A percentile compares a stretch with the other conserved stretches of the same genome.
Evolutionary conservation across 2,113 vertebrate genomes (phyloP).

Genomic region (Oenanthe oenanthe): DNA sequence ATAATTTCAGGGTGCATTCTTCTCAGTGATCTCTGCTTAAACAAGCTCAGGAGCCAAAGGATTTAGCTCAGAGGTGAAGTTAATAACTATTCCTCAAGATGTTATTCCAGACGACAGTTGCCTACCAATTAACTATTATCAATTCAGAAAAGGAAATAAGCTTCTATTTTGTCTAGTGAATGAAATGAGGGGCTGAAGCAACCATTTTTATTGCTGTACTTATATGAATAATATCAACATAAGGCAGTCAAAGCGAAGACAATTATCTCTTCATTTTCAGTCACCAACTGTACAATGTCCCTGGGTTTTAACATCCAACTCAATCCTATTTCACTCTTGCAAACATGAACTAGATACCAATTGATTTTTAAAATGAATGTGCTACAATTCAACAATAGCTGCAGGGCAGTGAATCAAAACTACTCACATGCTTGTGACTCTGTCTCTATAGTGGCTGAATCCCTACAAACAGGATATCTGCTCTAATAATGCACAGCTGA

Average conservation of each 20-base stretch:
- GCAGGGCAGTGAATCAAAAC: background rate
- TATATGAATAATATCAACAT: background rate
- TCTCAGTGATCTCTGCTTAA: background rate
- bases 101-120: background rate
- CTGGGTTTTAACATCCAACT: background rate
- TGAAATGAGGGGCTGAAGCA: background rate
- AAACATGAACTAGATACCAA: slow-evolving; percentile 6
- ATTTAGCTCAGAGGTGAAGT: background rate
- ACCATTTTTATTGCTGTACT: background rate
- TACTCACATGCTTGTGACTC: background rate
- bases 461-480: background rate
- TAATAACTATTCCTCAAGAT: background rate
- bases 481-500: background rate
- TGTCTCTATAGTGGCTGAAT: background rate
- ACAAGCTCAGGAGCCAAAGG: background rate
- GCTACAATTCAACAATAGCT: background rate
- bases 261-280: slow-evolving; percentile 8
- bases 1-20: background rate
- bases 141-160: background rate
- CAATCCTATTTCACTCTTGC: background rate
- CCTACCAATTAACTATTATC: background rate
- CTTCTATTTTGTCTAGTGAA: background rate
- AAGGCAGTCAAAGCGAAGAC: background rate
- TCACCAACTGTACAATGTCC: background rate
- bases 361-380: slow-evolving; percentile 24